These are phyloP conservation scores for Sabatieria punctata DNA, from an alignment of 2,888 invertebrate genomes.

Conservation along the genomic window DNA sequence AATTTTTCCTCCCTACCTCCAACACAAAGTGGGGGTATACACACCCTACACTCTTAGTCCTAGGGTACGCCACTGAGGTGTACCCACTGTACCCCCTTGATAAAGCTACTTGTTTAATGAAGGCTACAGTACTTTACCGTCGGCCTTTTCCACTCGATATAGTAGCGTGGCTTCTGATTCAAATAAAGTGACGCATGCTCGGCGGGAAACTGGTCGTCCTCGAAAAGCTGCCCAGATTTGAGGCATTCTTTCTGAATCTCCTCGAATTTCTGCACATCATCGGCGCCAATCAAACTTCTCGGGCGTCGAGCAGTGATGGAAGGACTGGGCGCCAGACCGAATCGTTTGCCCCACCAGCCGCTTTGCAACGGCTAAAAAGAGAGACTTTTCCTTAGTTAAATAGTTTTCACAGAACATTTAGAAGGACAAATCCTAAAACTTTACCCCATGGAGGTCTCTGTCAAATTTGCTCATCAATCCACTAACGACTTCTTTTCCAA, in stretches of 20 bases:
- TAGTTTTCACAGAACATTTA: no score
- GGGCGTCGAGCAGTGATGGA: background rate
- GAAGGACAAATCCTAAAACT: no score
- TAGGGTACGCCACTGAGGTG: no score
- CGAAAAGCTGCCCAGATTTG: background rate
- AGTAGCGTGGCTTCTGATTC: background rate
- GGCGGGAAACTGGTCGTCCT: background rate
- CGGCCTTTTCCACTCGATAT: background rate
- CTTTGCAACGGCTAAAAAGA: background rate
- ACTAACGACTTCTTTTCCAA: no score
- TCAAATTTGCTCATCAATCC: no score
- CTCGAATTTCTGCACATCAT: background rate
- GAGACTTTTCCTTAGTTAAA: no score
- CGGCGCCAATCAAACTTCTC: background rate
- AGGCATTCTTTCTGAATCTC: background rate
- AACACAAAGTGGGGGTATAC: no score
- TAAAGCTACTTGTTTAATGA: no score
- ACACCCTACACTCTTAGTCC: no score
- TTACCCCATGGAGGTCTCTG: no score
- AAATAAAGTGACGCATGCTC: background rate
- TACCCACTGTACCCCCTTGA: no score
- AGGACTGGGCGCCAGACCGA: background rate
- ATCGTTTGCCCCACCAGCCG: conserved; percentile 1
- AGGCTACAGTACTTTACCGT: background rate
- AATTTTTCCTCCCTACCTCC: no score